Conservation (phyloP, 2,888 invertebrate genomes). For the Sminthurinus aureus region DNA sequence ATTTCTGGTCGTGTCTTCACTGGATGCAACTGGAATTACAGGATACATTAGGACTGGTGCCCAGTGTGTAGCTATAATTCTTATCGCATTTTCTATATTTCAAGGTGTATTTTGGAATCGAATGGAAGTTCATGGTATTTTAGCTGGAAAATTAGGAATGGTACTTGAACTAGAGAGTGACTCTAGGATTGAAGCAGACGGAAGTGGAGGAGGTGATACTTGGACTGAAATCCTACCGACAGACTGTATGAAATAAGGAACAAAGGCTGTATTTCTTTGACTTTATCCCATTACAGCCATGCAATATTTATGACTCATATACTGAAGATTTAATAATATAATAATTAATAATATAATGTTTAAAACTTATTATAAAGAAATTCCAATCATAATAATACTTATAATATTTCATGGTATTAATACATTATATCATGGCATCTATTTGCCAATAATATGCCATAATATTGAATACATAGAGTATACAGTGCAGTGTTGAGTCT, state of each 20-base stretch:
- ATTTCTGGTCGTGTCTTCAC: conserved; percentile 47
- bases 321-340: too few relatives aligned
- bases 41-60: conserved; percentile 47
- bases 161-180: conserved; percentile 65
- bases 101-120: conserved; percentile 80
- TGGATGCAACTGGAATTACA: conserved; percentile 46
- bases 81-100: conserved; percentile 63
- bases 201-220: conserved; percentile 38
- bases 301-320: background rate
- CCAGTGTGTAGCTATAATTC: conserved; percentile 44
- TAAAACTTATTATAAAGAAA: too few relatives aligned
- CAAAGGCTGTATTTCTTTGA: background rate
- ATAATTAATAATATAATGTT: too few relatives aligned
- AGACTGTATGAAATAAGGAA: conserved; percentile 43
- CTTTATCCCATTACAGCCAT: background rate
- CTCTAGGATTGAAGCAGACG: conserved; percentile 26
- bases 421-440: too few relatives aligned
- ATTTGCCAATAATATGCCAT: too few relatives aligned
- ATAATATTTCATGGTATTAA: too few relatives aligned
- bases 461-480: too few relatives aligned
- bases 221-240: conserved; percentile 45
- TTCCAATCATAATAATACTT: too few relatives aligned
- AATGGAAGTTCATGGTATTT: conserved; percentile 79
- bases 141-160: conserved; percentile 77
- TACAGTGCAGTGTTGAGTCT: too few relatives aligned